phyloP scores from a whole-genome alignment of 2,113 vertebrate species.

The Fregetta grallaria region DNA sequence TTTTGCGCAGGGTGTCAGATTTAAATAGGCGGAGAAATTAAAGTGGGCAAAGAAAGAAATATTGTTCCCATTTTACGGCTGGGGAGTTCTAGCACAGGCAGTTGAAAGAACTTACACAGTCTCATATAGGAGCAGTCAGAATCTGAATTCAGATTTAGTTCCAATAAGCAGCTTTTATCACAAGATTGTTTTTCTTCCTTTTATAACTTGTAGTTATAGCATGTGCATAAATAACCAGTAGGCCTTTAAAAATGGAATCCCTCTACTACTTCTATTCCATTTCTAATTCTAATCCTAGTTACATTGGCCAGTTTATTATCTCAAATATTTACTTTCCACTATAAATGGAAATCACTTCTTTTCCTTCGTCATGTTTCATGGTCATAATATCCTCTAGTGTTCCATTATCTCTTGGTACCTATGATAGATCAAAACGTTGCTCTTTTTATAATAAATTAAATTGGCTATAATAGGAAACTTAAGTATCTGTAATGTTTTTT shows the following conservation, averaged over 20 bases:
- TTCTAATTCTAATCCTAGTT: slow-evolving; percentile 2
- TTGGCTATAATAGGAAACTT: slow-evolving; percentile 36
- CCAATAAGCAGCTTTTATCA: slow-evolving; percentile 24
- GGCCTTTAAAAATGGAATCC: background rate
- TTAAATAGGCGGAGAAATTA: background rate
- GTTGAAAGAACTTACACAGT: background rate
- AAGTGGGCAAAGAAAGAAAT: background rate
- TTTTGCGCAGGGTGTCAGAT: background rate
- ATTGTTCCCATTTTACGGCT: background rate
- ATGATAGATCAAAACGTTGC: slow-evolving; percentile 27
- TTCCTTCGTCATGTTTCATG: slow-evolving; percentile 28
- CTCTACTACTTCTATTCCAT: background rate
- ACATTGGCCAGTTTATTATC: slow-evolving; percentile 45
- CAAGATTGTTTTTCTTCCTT: slow-evolving; percentile 2
- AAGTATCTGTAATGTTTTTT: slow-evolving; percentile 34
- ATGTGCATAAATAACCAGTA: slow-evolving; percentile 16
- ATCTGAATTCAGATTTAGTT: slow-evolving; percentile 13
- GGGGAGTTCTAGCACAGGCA: background rate
- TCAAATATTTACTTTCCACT: slow-evolving; percentile 56
- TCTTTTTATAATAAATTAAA: slow-evolving; percentile 48
- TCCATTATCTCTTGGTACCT: slow-evolving; percentile 27
- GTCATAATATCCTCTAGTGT: background rate
- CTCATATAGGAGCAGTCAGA: background rate
- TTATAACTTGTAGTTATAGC: background rate
- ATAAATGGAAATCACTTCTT: slow-evolving; percentile 54